Evolutionary conservation across 2,797 vertebrate genomes (phyloP).

Genomic region (Meda fulgida): DNA sequence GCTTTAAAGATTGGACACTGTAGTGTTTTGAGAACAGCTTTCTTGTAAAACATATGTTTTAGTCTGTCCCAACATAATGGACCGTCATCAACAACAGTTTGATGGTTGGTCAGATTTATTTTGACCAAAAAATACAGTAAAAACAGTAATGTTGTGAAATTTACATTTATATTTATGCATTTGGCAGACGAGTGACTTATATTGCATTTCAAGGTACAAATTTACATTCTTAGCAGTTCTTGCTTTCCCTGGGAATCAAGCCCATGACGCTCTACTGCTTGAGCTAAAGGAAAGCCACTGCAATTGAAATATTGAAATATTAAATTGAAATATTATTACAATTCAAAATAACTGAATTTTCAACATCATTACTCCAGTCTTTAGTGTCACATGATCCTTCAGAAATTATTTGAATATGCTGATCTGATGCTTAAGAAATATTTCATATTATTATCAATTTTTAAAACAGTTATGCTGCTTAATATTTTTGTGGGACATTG

Average conservation of each 20-base stretch:
- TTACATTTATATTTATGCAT: no score
- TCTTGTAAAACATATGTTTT: slow-evolving; percentile 12
- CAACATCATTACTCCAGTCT: neutral
- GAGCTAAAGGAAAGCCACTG: no score
- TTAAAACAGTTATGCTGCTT: neutral
- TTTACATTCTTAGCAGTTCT: no score
- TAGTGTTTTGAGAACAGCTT: slow-evolving; percentile 15
- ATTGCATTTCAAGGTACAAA: no score
- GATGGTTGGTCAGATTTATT: neutral
- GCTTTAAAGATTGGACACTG: neutral
- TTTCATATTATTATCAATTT: neutral
- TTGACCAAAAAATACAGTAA: neutral
- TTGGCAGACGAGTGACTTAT: no score
- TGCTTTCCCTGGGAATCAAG: no score
- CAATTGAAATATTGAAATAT: neutral
- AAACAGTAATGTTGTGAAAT: neutral
- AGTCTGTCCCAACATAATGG: neutral
- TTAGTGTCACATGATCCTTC: neutral
- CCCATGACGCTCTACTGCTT: no score
- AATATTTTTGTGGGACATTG: neutral
- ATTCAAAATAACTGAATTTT: neutral
- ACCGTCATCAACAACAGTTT: neutral
- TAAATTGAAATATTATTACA: neutral
- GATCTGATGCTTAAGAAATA: neutral
- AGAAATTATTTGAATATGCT: neutral